Base-by-base conservation (phyloP, 2,113 vertebrate species). In the Pseudolaguvia tuberculata region DNA sequence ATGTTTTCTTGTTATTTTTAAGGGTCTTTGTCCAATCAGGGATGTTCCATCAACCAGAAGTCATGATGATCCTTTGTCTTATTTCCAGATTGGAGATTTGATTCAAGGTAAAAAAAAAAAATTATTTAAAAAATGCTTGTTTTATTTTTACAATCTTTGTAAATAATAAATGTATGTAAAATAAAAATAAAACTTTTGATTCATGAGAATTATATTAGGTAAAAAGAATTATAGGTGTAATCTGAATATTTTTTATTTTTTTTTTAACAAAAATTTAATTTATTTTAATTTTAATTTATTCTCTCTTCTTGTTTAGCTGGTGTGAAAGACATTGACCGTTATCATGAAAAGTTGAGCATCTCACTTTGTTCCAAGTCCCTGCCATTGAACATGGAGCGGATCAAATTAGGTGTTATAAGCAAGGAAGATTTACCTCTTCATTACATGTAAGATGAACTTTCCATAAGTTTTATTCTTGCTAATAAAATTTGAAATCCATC, bases 51-150 rank as follows among this genome's bases (percentile, higher is more conserved):
- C 96, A 20, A 91, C 93, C 31, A 94, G 96, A 83, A 97, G 90
- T 87, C 96, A 99, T 1, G 96, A 98, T 20, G 96, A 99, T 84
- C 96, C 95, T 67, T 88, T 99, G 57, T 97, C 95, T 1, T 99
- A 99, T 68, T 99, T 95, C 75, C 97, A 98, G 83, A 87, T 89
- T 12, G 95, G 95, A 66, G 96, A 99, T 85, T 86, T 98, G 20
- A 95, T 99, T 79, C 91, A 89, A 94, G 97, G 97, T 93, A 68
- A 9, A 14, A n/a, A n/a, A n/a, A n/a, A n/a, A n/a, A n/a, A n/a
- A n/a, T n/a, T n/a, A n/a, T n/a, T n/a, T n/a, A n/a, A n/a, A n/a
- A n/a, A n/a, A n/a, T n/a, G n/a, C n/a, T n/a, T n/a, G n/a, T n/a
- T n/a, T n/a, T n/a, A n/a, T n/a, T n/a, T n/a, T n/a, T n/a, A n/a